These are phyloP conservation scores for Corythucha ciliata DNA, from an alignment of 2,888 invertebrate species.

Conservation along the genomic window DNA sequence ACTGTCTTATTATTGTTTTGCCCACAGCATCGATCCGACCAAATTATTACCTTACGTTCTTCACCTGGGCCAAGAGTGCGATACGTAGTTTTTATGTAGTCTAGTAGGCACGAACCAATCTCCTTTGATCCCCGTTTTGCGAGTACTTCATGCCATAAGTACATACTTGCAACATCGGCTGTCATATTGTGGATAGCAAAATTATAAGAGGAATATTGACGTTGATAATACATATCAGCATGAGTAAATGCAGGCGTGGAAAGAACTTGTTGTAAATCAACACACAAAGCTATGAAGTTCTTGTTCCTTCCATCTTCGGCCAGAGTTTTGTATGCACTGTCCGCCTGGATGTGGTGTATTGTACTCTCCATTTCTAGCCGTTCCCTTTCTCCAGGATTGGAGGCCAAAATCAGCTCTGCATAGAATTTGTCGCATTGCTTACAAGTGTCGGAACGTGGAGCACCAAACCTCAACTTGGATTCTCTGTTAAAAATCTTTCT, in stretches of 20 bases:
- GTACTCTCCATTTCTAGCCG: constrained; percentile 9
- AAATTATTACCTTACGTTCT: not conserved
- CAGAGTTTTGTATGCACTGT: constrained; percentile 18
- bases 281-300: constrained; percentile 14
- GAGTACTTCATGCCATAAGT: constrained; percentile 25
- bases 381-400: constrained; percentile 13
- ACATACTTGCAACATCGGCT: constrained; percentile 23
- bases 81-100: constrained; percentile 22
- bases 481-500: constrained; percentile 19
- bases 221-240: constrained; percentile 21
- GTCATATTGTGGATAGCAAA: constrained; percentile 22
- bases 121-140: constrained; percentile 26
- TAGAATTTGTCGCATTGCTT: constrained; percentile 16
- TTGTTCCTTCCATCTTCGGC: constrained; percentile 4
- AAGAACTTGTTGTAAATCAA: constrained; percentile 24
- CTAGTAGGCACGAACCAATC: constrained; percentile 25
- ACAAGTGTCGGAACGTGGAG: constrained; percentile 24
- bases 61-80: constrained; percentile 10
- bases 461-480: constrained; percentile 25
- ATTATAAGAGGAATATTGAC: constrained; percentile 26
- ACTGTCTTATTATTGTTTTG: constrained; percentile 34
- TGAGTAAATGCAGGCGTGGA: constrained; percentile 23
- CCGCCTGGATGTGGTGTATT: constrained; percentile 16
- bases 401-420: constrained; percentile 2
- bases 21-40: constrained; percentile 32